These are phyloP conservation scores for Suncus etruscus DNA, from an alignment of 2,113 vertebrate species.

Conservation along the genomic window DNA sequence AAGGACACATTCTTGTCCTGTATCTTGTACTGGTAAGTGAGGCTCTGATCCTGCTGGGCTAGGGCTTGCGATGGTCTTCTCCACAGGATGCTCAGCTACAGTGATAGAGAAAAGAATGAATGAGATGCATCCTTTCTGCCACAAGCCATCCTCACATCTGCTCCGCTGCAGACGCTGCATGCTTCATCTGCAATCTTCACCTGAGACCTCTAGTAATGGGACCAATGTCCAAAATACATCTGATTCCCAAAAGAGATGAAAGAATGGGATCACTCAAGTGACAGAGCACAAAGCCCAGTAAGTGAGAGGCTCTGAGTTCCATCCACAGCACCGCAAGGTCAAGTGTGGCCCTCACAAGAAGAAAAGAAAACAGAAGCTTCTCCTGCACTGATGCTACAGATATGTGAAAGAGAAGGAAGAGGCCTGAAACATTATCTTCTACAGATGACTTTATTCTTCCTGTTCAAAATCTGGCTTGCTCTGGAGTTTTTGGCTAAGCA, in stretches of 20 bases:
- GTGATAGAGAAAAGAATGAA: constrained; percentile 17
- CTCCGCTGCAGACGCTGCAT: background rate
- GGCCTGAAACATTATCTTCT: background rate
- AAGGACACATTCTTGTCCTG: constrained; percentile 94
- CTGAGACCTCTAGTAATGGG: background rate
- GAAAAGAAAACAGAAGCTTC: background rate
- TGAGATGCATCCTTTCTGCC: background rate
- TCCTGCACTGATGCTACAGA: background rate
- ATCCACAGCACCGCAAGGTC: too few species aligned
- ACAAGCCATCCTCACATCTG: too few species aligned
- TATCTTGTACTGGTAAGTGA: constrained; percentile 95
- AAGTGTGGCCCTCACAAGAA: too few species aligned
- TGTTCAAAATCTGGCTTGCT: background rate
- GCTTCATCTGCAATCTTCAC: background rate
- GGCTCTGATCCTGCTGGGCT: constrained; percentile 72
- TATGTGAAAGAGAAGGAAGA: background rate
- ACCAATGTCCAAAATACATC: background rate
- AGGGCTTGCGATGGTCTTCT: constrained; percentile 72
- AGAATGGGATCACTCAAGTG: too few species aligned
- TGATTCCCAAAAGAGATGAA: background rate
- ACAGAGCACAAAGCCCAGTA: too few species aligned
- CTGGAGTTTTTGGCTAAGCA: background rate
- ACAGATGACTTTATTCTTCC: too few species aligned
- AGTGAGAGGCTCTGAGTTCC: too few species aligned
- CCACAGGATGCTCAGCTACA: constrained; percentile 92